Conservation (phyloP, 2,888 invertebrate species). For the Pandemis heparana region DNA sequence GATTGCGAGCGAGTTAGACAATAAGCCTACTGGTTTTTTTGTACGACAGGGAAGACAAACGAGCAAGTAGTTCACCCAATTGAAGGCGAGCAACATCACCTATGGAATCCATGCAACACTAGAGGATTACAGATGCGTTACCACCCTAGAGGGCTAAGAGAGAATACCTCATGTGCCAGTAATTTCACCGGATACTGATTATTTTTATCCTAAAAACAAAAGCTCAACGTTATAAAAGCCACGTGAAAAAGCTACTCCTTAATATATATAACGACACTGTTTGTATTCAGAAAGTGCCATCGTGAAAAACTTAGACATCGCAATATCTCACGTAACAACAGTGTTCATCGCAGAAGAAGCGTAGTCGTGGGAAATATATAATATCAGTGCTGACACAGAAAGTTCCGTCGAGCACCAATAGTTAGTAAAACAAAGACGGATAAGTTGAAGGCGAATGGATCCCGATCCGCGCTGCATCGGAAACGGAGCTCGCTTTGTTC, state of each 20-base stretch:
- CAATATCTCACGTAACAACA: slow-evolving; percentile 35
- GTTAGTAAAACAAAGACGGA: slow-evolving; percentile 73
- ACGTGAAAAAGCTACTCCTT: background rate
- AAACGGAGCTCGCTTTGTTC: slow-evolving; percentile 74
- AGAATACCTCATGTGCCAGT: too few species aligned
- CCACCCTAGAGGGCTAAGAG: too few species aligned
- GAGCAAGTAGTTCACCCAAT: too few species aligned
- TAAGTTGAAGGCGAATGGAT: slow-evolving; percentile 67
- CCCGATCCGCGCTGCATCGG: slow-evolving; percentile 64
- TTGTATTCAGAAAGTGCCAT: slow-evolving; percentile 23
- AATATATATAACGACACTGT: slow-evolving; percentile 5
- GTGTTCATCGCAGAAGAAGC: slow-evolving; percentile 19
- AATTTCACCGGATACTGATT: too few species aligned
- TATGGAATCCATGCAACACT: too few species aligned
- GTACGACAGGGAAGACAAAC: too few species aligned
- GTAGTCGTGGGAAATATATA: slow-evolving; percentile 29
- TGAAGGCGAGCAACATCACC: too few species aligned
- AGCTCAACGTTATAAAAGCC: background rate
- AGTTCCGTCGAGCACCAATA: slow-evolving; percentile 74
- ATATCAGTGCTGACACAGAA: slow-evolving; percentile 57
- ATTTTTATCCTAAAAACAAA: background rate
- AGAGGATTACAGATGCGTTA: too few species aligned
- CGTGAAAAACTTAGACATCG: slow-evolving; percentile 29
- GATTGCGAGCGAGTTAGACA: too few species aligned
- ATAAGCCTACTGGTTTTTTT: too few species aligned